Evolutionary conservation across 2,888 invertebrate species (phyloP), one percentile per base, ranked within the genome.

Genomic region (Magallana nippona): DNA sequence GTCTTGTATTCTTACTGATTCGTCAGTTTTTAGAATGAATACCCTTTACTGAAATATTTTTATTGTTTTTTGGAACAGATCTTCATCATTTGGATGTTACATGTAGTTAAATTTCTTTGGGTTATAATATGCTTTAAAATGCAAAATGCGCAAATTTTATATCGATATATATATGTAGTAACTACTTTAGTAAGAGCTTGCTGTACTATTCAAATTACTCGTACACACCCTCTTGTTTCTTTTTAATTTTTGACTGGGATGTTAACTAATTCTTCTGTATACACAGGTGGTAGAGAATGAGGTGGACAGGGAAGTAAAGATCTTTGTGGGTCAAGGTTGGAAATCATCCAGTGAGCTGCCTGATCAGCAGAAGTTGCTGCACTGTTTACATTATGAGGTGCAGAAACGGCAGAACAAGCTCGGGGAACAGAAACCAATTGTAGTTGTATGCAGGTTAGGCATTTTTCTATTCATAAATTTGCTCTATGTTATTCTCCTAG

Each of bases 361-460:
- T 32, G 58, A 27, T n/a, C 32, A n/a, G 10, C 58, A 56, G 57
- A 78, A 78, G 10, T 55, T 82, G 55, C 78, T 82, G 44, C 78
- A 55, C 32, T 78, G 82, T 17, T 82, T 82, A 78, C 78, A 82
- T 60, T 82, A 78, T n/a, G 78, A 84, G 32, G 77, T 84, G 22
- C 82, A 84, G 62, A 82, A 82, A 78, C 82, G 82, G 60, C 84
- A 84, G 60, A 71, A 71, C 27, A 17, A 19, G 15, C 82, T 82
- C 17, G 80, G 71, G 3, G 79, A 71, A 22, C 84, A 82, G 55
- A 77, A 17, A 71, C 84, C 84, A 0, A 63, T 84, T 27, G 58
- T 82, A 15, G 84, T 84, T 78, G 19, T 84, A 44, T 82, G 82
- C 84, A 84, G 84, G 84, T 84, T 55, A 55, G 71, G 27, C 10